Base-by-base conservation (phyloP, 64 coral and sea anemone genomes). In the Montipora efflorescens region DNA sequence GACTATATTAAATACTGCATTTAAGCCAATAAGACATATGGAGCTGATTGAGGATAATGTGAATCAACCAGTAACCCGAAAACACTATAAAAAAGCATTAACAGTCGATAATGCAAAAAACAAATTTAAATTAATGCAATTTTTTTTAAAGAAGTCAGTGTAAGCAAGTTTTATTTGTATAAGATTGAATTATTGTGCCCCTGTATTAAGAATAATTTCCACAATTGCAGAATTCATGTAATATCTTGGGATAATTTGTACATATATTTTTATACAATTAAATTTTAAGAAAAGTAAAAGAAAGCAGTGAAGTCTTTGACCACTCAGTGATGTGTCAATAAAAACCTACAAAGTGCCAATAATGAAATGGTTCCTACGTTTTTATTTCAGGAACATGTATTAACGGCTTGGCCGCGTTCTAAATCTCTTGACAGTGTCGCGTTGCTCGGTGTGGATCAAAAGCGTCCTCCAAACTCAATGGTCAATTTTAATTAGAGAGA, bases 231-330 rank as follows among this genome's bases (percentile, higher is more conserved):
- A 23, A 46, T 84, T 67, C 22, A 47, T 51, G 82, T 86, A 72
- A 48, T 69, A 49, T 4, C 36, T 6, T 48, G 45, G 7, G 20
- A n/a, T 50, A 49, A 10, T 86, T 22, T 86, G 82, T 86, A 86
- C 62, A 86, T 86, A 71, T 86, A 86, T 86, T 86, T 86, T 86
- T 86, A 12, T 71, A 71, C 28, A 86, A 70, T 71, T 50, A 49
- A 71, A 86, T 86, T 86, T 86, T 72, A 70, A 50, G 36, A 84
- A 1, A 86, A 86, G 20, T 86, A 86, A 85, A 23, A 69, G 62
- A 50, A 78, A 48, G 19, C 11, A 7, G 47, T 18, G 46, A 49
- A 36, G 36, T 36, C 36, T 36, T 36, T 36, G 36, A 36, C 36
- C 36, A 36, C 36, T 9, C 8, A 25, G 25, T 70, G 43, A 68